Base-by-base conservation (phyloP, 64 coral and sea anemone species). In the Trachythela sp. region DNA sequence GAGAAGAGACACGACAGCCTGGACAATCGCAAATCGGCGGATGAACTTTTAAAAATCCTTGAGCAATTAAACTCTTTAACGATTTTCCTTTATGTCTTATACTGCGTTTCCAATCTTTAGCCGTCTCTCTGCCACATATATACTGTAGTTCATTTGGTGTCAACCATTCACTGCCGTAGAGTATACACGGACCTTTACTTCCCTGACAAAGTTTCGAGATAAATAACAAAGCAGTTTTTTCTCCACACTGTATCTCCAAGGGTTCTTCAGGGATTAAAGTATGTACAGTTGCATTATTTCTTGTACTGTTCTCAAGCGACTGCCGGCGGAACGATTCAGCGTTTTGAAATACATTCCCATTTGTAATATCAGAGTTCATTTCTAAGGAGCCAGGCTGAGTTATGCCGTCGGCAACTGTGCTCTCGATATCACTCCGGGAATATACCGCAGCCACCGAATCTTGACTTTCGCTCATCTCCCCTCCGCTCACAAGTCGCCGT, bases 61-160 rank as follows among this genome's bases (percentile, higher is more conserved):
- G 89, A 27, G 93, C 96, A 24, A 99, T 99, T 34, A 99, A 90
- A 91, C 96, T 99, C 88, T 99, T 99, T 45, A 99, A 76, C 48
- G 96, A 99, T 87, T 99, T 99, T 30, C 96, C 96, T 68, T 99
- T 99, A 32, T 93, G 94, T 24, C 96, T 70, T 14, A 99, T 99
- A 41, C 96, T 99, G 85, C 96, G 90, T 86, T 99, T 99, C 96
- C 96, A 99, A 84, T 99, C 96, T 54, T 99, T 99, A 0, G 96
- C 96, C 20, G 96, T 99, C 89, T 99, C 96, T 45, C 96, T 64
- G 86, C 96, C 96, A 84, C 96, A 95, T 36, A 99, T 99, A 38
- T 99, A 99, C 60, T 99, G 96, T 43, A 99, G 91, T 29, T 99
- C 96, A 41, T 99, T 99, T 17, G 96, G 96, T 36, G 96, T 99